Evolutionary conservation across 1,140 invertebrate species (phyloP), one percentile per base, ranked within the genome.

Genomic region (Atta cephalotes): DNA sequence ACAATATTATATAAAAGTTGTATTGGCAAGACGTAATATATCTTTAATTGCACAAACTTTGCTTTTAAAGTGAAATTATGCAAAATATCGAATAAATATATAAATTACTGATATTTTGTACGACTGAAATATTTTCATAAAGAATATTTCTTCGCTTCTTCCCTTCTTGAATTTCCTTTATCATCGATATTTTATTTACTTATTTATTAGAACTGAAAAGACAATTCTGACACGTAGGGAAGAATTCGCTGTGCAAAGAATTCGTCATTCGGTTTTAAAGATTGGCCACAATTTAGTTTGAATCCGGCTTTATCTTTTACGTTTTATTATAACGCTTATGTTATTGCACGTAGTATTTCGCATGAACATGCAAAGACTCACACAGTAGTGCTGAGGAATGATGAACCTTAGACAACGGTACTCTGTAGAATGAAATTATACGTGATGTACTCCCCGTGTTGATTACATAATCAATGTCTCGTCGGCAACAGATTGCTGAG

Each of bases 351-450:
- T 3, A 14, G 66, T 6, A 6, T 70, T 66, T 51, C 28, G 39
- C 35, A 25, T 60, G 66, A 39, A 71, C 6, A 18, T 45, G 51
- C 18, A 82, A 49, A 63, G 7, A 16, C 39, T n/a, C 49, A 82
- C 56, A 51, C 25, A 72, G 56, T 49, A 60, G 25, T 25, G 18
- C 39, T 14, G 56, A 25, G 53, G 39, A 88, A 85, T 74, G 76
- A 81, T 77, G 65, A 72, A 89, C 63, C 82, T 81, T 77, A 79
- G 66, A 72, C 62, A 78, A 90, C 89, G 88, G 89, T 90, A 89
- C 89, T 87, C 81, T 78, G 87, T 18, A 78, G 88, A 90, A 87
- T 70, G 25, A 89, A 90, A 89, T 89, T 89, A 87, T 18, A 89
- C 89, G 56, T 87, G 68, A 12, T 74, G 87, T 71, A 74, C n/a